These are phyloP conservation scores for Silurus lanzhouensis DNA, from an alignment of 2,797 vertebrate genomes.

Conservation along the genomic window DNA sequence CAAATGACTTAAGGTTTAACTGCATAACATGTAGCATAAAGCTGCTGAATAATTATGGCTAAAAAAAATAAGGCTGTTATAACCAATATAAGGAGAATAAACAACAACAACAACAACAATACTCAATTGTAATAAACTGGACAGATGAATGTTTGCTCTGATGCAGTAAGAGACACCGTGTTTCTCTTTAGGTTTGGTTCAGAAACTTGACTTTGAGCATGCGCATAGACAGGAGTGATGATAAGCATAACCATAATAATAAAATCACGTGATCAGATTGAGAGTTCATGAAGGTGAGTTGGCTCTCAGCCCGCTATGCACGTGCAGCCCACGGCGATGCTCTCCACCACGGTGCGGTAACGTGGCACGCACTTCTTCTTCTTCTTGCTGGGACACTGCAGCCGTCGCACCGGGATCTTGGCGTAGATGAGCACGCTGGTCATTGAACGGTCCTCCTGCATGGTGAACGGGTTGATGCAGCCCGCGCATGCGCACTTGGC, in stretches of 20 bases:
- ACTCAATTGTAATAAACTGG: not conserved
- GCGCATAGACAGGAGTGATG: not conserved
- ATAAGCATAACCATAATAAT: too few relatives aligned
- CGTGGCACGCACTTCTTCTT: constrained; percentile 99
- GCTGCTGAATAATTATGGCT: not conserved
- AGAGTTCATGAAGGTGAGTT: constrained; percentile 2
- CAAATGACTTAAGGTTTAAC: not conserved
- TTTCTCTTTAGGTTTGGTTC: constrained; percentile 8
- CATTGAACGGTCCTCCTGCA: constrained; percentile 85
- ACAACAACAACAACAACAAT: not conserved
- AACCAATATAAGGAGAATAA: not conserved
- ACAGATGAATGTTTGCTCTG: constrained; percentile 9
- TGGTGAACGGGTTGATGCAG: constrained; percentile 85
- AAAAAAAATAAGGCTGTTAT: not conserved
- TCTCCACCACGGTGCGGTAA: constrained; percentile 83
- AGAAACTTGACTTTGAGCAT: constrained; percentile 1
- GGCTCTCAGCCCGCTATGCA: constrained; percentile 78
- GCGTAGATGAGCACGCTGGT: constrained; percentile 84
- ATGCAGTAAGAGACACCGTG: not conserved
- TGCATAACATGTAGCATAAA: not conserved
- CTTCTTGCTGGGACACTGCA: constrained; percentile 70
- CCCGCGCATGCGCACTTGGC: constrained; percentile 78
- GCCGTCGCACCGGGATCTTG: constrained; percentile 79
- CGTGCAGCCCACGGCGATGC: constrained; percentile 83
- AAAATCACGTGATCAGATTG: not conserved